Evolutionary conservation across 2,888 invertebrate genomes (phyloP).

Genomic region (Macrophya annulata): DNA sequence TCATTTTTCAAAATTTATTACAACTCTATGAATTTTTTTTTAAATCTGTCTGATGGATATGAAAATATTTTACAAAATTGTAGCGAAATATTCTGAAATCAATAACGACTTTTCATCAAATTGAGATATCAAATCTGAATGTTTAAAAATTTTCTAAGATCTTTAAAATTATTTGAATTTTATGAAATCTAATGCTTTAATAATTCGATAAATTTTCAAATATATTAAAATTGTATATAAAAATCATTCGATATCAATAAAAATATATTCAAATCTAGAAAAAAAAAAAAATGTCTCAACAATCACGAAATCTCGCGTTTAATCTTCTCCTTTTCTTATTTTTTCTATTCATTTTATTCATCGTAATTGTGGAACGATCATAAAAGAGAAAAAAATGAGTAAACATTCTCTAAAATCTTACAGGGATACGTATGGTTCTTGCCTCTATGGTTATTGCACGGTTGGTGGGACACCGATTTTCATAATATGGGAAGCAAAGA

Average conservation of each 20-base stretch:
- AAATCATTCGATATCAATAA: no score
- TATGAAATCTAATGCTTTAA: no score
- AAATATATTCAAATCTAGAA: no score
- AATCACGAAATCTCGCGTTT: no score
- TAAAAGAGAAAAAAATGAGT: neutral
- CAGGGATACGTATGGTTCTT: constrained; percentile 94
- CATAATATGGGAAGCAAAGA: constrained; percentile 77
- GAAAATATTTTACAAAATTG: no score
- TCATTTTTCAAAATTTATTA: neutral
- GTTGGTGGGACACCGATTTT: constrained; percentile 84
- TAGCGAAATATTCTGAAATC: neutral
- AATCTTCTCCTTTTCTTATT: neutral
- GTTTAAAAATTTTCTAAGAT: neutral
- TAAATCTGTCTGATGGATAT: neutral
- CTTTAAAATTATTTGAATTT: no score
- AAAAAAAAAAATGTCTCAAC: no score
- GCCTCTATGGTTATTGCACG: constrained; percentile 86
- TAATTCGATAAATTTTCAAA: no score
- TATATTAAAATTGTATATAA: no score
- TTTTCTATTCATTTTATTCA: neutral
- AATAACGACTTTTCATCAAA: no score
- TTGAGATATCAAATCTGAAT: no score
- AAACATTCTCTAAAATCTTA: neutral
- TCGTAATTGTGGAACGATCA: neutral
- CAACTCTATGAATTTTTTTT: neutral